phyloP scores from a whole-genome alignment of 2,888 invertebrate genomes.

The Invenusta paracnida region DNA sequence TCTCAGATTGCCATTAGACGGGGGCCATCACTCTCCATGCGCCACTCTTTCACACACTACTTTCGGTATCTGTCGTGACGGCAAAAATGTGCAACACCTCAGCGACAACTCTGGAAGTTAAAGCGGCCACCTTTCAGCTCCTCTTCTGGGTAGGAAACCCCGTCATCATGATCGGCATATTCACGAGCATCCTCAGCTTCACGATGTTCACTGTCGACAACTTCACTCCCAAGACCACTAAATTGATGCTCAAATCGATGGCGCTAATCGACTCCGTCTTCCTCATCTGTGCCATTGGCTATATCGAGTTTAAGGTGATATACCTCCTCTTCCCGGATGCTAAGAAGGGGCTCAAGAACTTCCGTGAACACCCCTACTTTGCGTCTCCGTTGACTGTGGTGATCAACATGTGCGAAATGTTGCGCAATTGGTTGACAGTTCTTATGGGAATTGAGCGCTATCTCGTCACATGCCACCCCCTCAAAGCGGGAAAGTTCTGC shows the following conservation, averaged over 20 bases:
- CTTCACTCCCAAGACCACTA: constrained; percentile 41
- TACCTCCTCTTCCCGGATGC: constrained; percentile 8
- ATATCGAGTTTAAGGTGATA: constrained; percentile 31
- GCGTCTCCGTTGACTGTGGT: background rate
- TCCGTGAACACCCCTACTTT: constrained; percentile 27
- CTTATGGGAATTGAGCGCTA: constrained; percentile 41
- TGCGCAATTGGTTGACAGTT: constrained; percentile 37
- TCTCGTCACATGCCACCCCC: constrained; percentile 38
- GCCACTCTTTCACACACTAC: no score
- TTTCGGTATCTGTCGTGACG: no score
- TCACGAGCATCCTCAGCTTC: constrained; percentile 33
- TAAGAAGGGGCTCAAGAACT: background rate
- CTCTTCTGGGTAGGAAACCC: constrained; percentile 38
- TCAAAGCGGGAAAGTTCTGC: constrained; percentile 35
- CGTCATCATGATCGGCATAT: constrained; percentile 35
- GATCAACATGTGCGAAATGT: constrained; percentile 39
- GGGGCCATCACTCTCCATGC: no score
- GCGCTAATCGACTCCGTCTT: constrained; percentile 32
- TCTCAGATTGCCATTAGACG: no score
- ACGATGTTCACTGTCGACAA: constrained; percentile 36
- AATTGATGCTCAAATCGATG: constrained; percentile 35
- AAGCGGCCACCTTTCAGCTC: background rate
- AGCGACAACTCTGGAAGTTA: background rate
- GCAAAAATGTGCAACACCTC: background rate
- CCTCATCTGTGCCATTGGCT: background rate